Conservation (phyloP, 1,140 invertebrate species). For the Eupeodes corollae region DNA sequence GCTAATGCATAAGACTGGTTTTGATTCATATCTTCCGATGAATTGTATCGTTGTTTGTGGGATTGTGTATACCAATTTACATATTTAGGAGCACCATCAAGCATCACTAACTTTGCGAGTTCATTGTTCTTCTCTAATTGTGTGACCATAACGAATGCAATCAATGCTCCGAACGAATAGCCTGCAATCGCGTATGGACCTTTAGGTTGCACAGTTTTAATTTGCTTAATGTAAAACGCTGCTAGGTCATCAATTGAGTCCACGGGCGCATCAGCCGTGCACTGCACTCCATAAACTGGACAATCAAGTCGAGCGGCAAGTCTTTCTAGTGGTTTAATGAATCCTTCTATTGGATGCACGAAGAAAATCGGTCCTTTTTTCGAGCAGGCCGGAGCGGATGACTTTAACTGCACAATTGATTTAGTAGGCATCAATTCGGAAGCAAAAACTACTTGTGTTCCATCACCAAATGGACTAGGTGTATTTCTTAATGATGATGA, state of each 20-base stretch:
- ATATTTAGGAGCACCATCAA: conserved; percentile 89
- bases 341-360: conserved; percentile 88
- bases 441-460: conserved; percentile 42
- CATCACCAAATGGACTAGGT: conserved; percentile 26
- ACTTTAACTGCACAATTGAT: conserved; percentile 48
- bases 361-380: conserved; percentile 52
- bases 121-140: conserved; percentile 62
- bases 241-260: conserved; percentile 64
- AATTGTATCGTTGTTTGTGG: conserved; percentile 45
- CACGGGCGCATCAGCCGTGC: conserved; percentile 62
- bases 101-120: conserved; percentile 55
- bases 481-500: conserved; percentile 13
- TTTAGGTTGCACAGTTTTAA: conserved; percentile 62
- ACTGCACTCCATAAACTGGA: conserved; percentile 84
- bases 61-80: conserved; percentile 65
- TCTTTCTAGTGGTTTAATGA: conserved; percentile 53
- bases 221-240: conserved; percentile 63
- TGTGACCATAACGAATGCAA: conserved; percentile 87
- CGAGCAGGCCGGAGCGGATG: conserved; percentile 32
- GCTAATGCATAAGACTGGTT: conserved; percentile 62
- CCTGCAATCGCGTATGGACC: conserved; percentile 81
- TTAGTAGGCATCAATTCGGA: conserved; percentile 52
- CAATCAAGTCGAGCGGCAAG: conserved; percentile 57
- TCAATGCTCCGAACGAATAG: conserved; percentile 86
- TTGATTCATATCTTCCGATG: conserved; percentile 29